Evolutionary conservation across 2,797 vertebrate genomes (phyloP).

Genomic region (Australoheros facetus): DNA sequence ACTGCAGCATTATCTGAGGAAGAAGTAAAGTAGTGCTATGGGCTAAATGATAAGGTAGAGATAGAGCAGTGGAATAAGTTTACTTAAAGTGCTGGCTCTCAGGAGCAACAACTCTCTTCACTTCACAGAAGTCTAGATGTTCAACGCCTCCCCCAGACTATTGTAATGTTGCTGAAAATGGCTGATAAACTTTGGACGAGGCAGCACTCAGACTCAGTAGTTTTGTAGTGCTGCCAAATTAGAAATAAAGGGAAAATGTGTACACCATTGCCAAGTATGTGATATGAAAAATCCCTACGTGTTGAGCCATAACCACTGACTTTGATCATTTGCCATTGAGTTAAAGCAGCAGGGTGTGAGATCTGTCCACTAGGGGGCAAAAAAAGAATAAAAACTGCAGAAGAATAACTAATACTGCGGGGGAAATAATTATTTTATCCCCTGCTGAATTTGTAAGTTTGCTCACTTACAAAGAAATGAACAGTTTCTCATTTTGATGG

Average conservation of each 20-base stretch:
- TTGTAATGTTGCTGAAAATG: slow-evolving; percentile 51
- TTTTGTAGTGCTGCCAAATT: slow-evolving; percentile 64
- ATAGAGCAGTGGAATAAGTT: slow-evolving; percentile 61
- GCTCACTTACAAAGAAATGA: no score
- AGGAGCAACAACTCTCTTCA: slow-evolving; percentile 59
- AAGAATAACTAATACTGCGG: not conserved
- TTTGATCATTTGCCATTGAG: slow-evolving; percentile 47
- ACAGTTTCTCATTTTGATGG: no score
- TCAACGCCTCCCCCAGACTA: slow-evolving; percentile 37
- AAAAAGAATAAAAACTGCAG: not conserved
- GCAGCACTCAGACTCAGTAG: slow-evolving; percentile 36
- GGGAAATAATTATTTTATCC: no score
- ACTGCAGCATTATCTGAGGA: slow-evolving; percentile 67
- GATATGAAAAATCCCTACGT: slow-evolving; percentile 53
- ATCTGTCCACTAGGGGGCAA: slow-evolving; percentile 31
- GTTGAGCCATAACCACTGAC: slow-evolving; percentile 39
- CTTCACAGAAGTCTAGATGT: slow-evolving; percentile 52
- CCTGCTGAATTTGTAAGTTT: no score
- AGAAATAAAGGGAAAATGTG: slow-evolving; percentile 50
- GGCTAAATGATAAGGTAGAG: slow-evolving; percentile 69
- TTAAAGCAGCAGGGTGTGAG: slow-evolving; percentile 30
- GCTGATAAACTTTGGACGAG: slow-evolving; percentile 60
- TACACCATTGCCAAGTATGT: slow-evolving; percentile 40
- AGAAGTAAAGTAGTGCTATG: slow-evolving; percentile 57
- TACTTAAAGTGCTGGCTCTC: slow-evolving; percentile 62